These are phyloP conservation scores for Agelaius tricolor DNA, from an alignment of 2,113 vertebrate species.

Conservation along the genomic window DNA sequence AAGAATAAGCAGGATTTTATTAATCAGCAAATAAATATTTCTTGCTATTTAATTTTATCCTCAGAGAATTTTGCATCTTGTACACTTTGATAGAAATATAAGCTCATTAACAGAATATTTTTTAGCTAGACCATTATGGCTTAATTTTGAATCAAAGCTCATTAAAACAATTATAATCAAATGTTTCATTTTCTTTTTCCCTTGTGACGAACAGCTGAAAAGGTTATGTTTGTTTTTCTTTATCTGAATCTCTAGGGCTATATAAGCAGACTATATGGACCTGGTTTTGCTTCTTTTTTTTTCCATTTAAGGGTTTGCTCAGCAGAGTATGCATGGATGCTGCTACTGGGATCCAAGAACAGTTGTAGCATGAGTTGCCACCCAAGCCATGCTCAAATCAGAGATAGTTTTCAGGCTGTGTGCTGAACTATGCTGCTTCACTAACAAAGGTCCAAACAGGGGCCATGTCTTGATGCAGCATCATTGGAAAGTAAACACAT, in stretches of 20 bases:
- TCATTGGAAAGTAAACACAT: too few species aligned
- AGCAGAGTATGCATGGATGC: background rate
- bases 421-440: accelerated
- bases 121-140: conserved; percentile 78
- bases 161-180: conserved; percentile 88
- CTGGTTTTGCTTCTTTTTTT: conserved; percentile 67
- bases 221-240: conserved; percentile 86
- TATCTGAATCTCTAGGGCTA: conserved; percentile 72
- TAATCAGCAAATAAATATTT: conserved; percentile 73
- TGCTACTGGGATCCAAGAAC: background rate
- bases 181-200: conserved; percentile 82
- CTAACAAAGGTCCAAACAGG: background rate
- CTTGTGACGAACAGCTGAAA: conserved; percentile 80
- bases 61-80: conserved; percentile 75
- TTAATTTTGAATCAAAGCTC: conserved; percentile 83
- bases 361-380: background rate
- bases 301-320: conserved; percentile 53
- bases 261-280: conserved; percentile 75
- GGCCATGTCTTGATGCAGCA: accelerated
- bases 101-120: conserved; percentile 79
- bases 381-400: background rate
- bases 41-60: conserved; percentile 75
- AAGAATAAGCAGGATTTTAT: conserved; percentile 63
- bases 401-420: accelerated
- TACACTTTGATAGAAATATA: conserved; percentile 78